Percentiles rank a stretch among this genome's conserved stretches.
Evolutionary conservation across 2,797 vertebrate species (phyloP).

Genomic region (Lateolabrax maculatus): DNA sequence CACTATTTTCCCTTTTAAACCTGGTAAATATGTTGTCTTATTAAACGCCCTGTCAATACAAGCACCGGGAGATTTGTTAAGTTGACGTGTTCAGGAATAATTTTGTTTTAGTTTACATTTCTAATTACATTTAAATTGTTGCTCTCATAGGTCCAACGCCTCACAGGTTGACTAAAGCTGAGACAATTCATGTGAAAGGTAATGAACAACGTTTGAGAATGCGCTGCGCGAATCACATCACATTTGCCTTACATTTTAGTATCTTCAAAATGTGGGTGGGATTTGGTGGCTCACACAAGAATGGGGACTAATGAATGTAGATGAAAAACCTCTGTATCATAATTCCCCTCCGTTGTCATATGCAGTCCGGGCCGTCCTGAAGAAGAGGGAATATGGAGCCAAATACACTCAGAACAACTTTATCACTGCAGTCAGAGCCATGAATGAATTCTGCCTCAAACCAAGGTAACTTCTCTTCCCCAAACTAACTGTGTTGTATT

Average conservation of each 20-base stretch:
- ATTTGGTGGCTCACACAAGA: background rate
- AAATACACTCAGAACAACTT: slow-evolving; percentile 99
- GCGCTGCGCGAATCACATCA: no score
- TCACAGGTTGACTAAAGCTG: slow-evolving; percentile 81
- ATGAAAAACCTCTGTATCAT: background rate
- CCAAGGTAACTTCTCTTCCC: slow-evolving; percentile 87
- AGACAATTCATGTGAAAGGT: slow-evolving; percentile 98
- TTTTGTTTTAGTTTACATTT: background rate
- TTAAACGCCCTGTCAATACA: background rate
- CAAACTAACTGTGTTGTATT: no score
- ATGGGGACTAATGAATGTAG: background rate
- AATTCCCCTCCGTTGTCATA: background rate
- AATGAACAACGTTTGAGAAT: slow-evolving; percentile 45
- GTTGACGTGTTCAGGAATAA: background rate
- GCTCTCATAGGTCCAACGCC: slow-evolving; percentile 50
- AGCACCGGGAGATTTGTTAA: background rate
- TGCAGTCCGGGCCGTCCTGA: slow-evolving; percentile 96
- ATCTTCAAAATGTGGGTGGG: background rate
- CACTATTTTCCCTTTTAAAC: background rate
- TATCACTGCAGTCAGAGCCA: slow-evolving; percentile 98
- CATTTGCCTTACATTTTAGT: no score
- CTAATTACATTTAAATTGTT: background rate
- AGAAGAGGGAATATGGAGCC: slow-evolving; percentile 97
- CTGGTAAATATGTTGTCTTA: background rate
- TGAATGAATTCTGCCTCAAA: slow-evolving; percentile 99